These are phyloP conservation scores for Heliothis peltigera DNA, from an alignment of 2,888 invertebrate genomes.

Conservation along the genomic window DNA sequence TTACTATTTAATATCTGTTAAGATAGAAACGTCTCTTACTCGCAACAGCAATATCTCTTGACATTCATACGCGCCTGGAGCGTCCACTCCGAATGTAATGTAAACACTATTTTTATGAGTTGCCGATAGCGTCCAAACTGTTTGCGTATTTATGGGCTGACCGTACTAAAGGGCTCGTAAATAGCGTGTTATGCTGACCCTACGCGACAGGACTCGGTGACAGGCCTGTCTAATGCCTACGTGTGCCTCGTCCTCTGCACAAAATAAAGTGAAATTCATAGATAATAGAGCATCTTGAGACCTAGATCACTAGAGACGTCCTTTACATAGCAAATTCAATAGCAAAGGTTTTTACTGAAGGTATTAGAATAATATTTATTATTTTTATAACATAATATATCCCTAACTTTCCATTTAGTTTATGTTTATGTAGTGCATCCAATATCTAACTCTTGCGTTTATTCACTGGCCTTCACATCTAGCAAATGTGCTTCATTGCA, in stretches of 20 bases:
- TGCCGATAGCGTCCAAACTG: constrained; percentile 44
- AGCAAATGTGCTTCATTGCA: too few relatives aligned
- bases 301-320: neutral
- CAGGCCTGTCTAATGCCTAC: constrained; percentile 18
- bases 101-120: constrained; percentile 49
- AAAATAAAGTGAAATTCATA: constrained; percentile 45
- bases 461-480: too few relatives aligned
- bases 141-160: constrained; percentile 58
- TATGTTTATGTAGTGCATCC: too few relatives aligned
- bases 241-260: neutral
- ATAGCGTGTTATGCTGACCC: constrained; percentile 55
- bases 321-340: neutral
- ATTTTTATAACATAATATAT: too few relatives aligned
- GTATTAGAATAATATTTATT: too few relatives aligned
- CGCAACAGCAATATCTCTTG: constrained; percentile 5
- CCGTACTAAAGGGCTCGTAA: constrained; percentile 58
- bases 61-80: neutral
- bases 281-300: constrained; percentile 12
- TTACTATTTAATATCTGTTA: neutral
- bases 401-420: too few relatives aligned
- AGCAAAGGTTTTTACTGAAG: neutral
- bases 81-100: constrained; percentile 29
- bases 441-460: too few relatives aligned
- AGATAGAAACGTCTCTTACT: constrained; percentile 2
- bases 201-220: constrained; percentile 39